Base-by-base conservation (phyloP, 2,113 vertebrate species). In the Poecilia latipinna region DNA sequence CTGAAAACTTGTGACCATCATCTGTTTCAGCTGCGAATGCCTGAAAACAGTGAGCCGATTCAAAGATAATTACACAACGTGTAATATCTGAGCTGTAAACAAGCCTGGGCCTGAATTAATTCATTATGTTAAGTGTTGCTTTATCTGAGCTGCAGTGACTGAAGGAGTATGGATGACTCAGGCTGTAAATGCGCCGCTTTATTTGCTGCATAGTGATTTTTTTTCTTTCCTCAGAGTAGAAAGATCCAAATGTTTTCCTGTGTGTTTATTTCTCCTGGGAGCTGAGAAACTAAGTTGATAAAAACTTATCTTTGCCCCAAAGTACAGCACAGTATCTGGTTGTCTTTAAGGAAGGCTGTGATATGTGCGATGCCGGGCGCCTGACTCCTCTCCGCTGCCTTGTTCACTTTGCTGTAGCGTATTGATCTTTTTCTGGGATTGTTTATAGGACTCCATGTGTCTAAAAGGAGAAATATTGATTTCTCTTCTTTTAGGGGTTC, bases 381-480 rank as follows among this genome's bases (percentile, higher is more conserved):
- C 81, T 83, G 88, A 79, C 84, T 91, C 80, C 80, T 86, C 78
- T 68, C 51, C 77, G 83, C 80, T 85, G 78, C 80, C 83, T 86
- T 85, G 83, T 90, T 90, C 90, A 75, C 82, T 88, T 87, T 86
- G 78, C 82, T 93, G 87, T 84, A 86, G 77, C 65, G 28, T 87
- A 92, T 93, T 86, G 92, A 92, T 93, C 87, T 88, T 78, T 83
- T 77, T 80, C 89, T 86, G 70, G 82, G 74, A 82, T 88, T 90
- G 88, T 91, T 92, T 91, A 86, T 88, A 68, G 82, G 70, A 74
- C 87, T 79, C 64, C 65, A 74, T 78, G 88, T 69, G 83, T 88
- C 78, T 92, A 84, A 91, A 90, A 91, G 85, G 70, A 87, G 86
- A 85, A 84, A 78, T 88, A 92, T 92, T 75, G 90, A 92, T 91